phyloP scores from a whole-genome alignment of 2,113 vertebrate genomes.

The Nyctereutes procyonoides region DNA sequence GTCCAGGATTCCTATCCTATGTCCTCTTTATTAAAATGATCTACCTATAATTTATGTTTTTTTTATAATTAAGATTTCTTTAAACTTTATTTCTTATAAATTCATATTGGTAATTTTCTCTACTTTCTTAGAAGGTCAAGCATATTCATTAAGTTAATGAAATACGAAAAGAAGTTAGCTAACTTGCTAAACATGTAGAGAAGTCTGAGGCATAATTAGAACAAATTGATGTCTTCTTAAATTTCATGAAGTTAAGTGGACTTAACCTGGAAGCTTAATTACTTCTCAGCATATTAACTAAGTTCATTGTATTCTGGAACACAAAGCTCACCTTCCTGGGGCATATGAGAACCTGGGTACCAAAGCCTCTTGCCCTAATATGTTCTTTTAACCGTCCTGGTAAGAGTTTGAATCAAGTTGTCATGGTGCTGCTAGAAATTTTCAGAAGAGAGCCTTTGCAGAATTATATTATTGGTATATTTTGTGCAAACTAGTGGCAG shows the following conservation, averaged over 20 bases:
- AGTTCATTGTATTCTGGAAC: conserved; percentile 30
- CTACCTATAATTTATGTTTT: background rate
- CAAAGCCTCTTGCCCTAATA: background rate
- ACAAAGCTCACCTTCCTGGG: background rate
- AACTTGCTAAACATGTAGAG: conserved; percentile 15
- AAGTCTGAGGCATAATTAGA: conserved; percentile 38
- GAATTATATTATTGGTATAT: background rate
- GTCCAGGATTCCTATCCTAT: background rate
- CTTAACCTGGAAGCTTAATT: background rate
- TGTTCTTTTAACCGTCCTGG: background rate
- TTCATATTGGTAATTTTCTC: background rate
- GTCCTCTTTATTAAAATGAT: background rate
- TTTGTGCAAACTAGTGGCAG: background rate
- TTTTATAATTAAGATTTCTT: conserved; percentile 9
- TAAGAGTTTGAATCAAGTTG: background rate
- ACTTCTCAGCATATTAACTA: background rate
- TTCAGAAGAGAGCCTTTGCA: conserved; percentile 16
- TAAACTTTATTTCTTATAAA: conserved; percentile 29
- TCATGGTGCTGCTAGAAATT: background rate
- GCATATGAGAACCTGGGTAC: background rate
- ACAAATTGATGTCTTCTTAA: conserved; percentile 26
- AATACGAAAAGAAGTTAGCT: background rate
- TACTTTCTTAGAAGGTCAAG: background rate
- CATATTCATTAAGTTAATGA: conserved; percentile 29
- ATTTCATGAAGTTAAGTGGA: background rate